Base-by-base conservation (phyloP, 2,888 invertebrate species). In the Druceiella hillmani region DNA sequence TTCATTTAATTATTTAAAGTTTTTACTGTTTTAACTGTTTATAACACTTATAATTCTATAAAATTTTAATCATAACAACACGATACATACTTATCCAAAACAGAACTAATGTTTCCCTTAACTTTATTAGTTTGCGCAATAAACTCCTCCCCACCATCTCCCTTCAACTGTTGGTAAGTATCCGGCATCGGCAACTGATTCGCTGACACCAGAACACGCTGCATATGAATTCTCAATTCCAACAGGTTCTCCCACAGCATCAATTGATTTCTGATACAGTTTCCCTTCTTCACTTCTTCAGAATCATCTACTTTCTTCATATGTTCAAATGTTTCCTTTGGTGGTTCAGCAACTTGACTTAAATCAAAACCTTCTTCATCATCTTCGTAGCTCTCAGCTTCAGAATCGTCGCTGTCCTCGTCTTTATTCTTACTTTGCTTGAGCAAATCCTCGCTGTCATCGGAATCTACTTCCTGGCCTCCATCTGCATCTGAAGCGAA, bases 161-260 rank as follows among this genome's bases (percentile, higher is more conserved):
- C 48, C 43, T 58, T 66, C 20, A 78, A 62, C 31, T 65, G 52
- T 6, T 62, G 54, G 50, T 77, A 78, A 4, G 55, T 56, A 4
- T 79, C 73, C 12, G 64, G 56, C 50, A 84, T 76, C 0, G 93
- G 93, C 62, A 94, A 72, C 56, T 81, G 82, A 60, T 94, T 94
- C 1, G 83, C 78, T 9, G 78, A 75, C 27, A 75, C 64, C 34
- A 92, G 58, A 52, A 85, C 78, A 58, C 91, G 87, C 59, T 95
- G 94, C 14, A 93, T 61, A 55, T 87, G 85, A 50, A 95, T 94
- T 47, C 95, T 75, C 56, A 83, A 74, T 64, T 95, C 92, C 14
- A 95, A 58, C 3, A 95, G 59, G 37, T 76, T 80, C 58, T 95
- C 94, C 90, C 91, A 95, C 2, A 91, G 55, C 24, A 74, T 65